Evolutionary conservation across 2,113 vertebrate genomes (phyloP).

Genomic region (Brachyhypopomus gauderio): DNA sequence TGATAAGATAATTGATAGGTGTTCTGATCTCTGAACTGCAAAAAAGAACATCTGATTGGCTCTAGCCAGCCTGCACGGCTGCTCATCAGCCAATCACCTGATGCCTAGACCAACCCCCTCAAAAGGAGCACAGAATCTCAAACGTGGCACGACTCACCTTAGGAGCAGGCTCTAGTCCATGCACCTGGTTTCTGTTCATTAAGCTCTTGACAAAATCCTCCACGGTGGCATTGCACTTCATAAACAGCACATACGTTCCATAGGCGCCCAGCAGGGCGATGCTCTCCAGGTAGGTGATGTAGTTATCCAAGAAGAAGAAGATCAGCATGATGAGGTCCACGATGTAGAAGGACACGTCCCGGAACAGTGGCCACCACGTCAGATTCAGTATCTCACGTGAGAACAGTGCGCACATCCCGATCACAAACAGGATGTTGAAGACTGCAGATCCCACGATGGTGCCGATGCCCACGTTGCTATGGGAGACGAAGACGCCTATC

Average conservation of each 20-base stretch:
- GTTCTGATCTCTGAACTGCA: too few species aligned
- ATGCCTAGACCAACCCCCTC: too few species aligned
- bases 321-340: conserved; percentile 94
- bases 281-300: conserved; percentile 87
- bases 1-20: too few species aligned
- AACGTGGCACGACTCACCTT: conserved; percentile 79
- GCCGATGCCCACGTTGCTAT: conserved; percentile 96
- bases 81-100: too few species aligned
- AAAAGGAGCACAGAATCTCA: too few species aligned
- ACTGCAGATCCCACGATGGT: conserved; percentile 96
- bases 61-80: too few species aligned
- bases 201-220: conserved; percentile 82
- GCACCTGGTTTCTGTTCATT: conserved; percentile 86
- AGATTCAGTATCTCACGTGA: conserved; percentile 93
- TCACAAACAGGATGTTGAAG: conserved; percentile 98
- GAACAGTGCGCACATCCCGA: conserved; percentile 98
- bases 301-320: conserved; percentile 95
- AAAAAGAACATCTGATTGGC: too few species aligned
- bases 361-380: conserved; percentile 98
- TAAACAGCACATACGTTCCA: conserved; percentile 88
- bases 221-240: conserved; percentile 91
- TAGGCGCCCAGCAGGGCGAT: conserved; percentile 83
- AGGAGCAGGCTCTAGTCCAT: conserved; percentile 81
- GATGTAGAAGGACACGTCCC: conserved; percentile 96
- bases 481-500: conserved; percentile 95